These are phyloP conservation scores for Melieria omissa DNA, from an alignment of 2,888 invertebrate species.

Conservation along the genomic window DNA sequence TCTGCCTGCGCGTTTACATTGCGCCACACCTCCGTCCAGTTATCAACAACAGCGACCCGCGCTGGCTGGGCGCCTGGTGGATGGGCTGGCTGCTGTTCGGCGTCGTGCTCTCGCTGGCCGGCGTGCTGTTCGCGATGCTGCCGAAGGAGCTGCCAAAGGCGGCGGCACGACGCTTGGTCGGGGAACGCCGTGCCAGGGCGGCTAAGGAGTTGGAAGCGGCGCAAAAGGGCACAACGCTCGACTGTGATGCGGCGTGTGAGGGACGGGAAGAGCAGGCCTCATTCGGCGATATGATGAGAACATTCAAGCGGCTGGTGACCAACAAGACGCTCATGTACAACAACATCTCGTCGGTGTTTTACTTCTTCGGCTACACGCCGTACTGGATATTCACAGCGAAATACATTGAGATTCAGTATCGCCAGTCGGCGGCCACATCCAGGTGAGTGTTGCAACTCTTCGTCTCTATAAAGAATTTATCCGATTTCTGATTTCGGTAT, in stretches of 20 bases:
- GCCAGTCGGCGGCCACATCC: slow-evolving; percentile 78
- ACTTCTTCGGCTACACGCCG: slow-evolving; percentile 77
- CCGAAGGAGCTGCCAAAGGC: slow-evolving; percentile 77
- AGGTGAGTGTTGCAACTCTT: slow-evolving; percentile 42
- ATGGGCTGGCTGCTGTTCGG: slow-evolving; percentile 76
- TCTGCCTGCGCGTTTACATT: slow-evolving; percentile 74
- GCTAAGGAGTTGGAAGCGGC: slow-evolving; percentile 32
- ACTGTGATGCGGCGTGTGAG: slow-evolving; percentile 33
- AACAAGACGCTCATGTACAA: slow-evolving; percentile 78
- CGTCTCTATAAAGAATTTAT: background rate
- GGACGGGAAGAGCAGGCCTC: slow-evolving; percentile 52
- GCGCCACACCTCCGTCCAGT: slow-evolving; percentile 73
- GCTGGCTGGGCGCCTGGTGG: slow-evolving; percentile 88
- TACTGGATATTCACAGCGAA: slow-evolving; percentile 85
- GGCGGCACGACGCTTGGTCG: slow-evolving; percentile 68
- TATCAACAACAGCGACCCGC: slow-evolving; percentile 74
- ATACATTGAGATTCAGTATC: slow-evolving; percentile 83
- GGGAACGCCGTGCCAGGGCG: slow-evolving; percentile 44
- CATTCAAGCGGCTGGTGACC: slow-evolving; percentile 71
- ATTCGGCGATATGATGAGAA: slow-evolving; percentile 71
- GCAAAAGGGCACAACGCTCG: slow-evolving; percentile 9
- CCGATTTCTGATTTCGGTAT: background rate
- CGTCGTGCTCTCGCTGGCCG: slow-evolving; percentile 69
- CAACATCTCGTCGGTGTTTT: slow-evolving; percentile 77
- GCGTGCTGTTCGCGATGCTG: slow-evolving; percentile 72